Conservation (phyloP, 2,113 vertebrate species). For the Anseranas semipalmata region DNA sequence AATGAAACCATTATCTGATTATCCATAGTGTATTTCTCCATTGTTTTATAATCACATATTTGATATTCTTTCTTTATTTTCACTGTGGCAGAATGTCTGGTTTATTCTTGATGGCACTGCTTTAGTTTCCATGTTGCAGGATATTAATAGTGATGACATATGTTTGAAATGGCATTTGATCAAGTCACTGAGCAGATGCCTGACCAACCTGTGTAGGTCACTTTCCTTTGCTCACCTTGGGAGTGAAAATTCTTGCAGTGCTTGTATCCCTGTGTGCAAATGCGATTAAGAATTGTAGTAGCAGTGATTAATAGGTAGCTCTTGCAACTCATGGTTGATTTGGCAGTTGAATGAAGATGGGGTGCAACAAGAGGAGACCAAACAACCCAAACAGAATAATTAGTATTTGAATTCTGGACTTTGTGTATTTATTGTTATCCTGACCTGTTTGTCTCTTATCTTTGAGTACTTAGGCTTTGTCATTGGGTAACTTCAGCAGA, state of each 20-base stretch:
- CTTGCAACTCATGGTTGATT: neutral
- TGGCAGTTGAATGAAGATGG: neutral
- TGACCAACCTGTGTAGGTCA: neutral
- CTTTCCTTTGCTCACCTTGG: neutral
- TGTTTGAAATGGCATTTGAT: slow-evolving; percentile 23
- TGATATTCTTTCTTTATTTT: neutral
- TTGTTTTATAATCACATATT: neutral
- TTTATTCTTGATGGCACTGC: neutral
- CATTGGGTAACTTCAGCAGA: neutral
- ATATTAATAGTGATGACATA: neutral
- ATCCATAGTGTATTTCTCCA: neutral
- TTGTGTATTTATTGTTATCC: neutral
- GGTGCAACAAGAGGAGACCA: neutral
- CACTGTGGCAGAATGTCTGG: neutral
- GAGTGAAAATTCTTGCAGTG: neutral
- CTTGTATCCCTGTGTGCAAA: neutral
- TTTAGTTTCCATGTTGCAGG: neutral
- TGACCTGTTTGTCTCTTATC: neutral
- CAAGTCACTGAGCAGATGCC: neutral
- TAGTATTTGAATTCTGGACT: neutral
- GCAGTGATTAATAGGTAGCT: neutral
- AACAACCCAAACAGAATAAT: neutral
- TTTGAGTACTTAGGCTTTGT: neutral
- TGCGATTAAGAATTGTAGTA: neutral
- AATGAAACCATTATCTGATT: neutral